A percentile compares a stretch with the other conserved stretches of the same genome.
Conservation (phyloP, 2,888 invertebrate genomes). For the Mythimna vitellina region DNA sequence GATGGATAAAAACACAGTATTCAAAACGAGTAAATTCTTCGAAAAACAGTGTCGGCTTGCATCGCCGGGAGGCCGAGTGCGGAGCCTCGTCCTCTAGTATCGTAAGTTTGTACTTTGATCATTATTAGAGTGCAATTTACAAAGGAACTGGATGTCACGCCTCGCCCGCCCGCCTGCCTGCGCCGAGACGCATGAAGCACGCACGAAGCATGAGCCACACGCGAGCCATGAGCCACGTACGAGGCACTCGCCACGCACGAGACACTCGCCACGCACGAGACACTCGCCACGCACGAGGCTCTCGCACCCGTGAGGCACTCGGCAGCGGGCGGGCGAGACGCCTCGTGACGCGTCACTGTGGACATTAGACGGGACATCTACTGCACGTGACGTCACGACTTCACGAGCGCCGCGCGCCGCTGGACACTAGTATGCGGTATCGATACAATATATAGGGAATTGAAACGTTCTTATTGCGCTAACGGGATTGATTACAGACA, state of each 20-base stretch:
- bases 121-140: conserved; percentile 66
- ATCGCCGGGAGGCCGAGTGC: conserved; percentile 48
- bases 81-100: conserved; percentile 49
- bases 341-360: background rate
- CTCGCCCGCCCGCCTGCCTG: conserved; percentile 25
- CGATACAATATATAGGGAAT: conserved; percentile 38
- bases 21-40: conserved; percentile 81
- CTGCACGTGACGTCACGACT: conserved; percentile 24
- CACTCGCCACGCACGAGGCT: too few relatives aligned
- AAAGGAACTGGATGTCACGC: conserved; percentile 54
- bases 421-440: conserved; percentile 44
- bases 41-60: conserved; percentile 74
- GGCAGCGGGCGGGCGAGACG: background rate
- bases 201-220: too few relatives aligned
- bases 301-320: too few relatives aligned
- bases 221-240: too few relatives aligned
- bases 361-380: conserved; percentile 23
- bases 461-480: conserved; percentile 58
- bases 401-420: conserved; percentile 27
- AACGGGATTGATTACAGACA: conserved; percentile 62
- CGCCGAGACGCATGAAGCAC: background rate
- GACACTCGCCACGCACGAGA: too few relatives aligned
- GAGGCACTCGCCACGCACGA: too few relatives aligned
- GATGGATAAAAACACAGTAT: conserved; percentile 66
- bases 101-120: conserved; percentile 76